phyloP scores from a whole-genome alignment of 2,888 invertebrate species.

The Entomobrya proxima region DNA sequence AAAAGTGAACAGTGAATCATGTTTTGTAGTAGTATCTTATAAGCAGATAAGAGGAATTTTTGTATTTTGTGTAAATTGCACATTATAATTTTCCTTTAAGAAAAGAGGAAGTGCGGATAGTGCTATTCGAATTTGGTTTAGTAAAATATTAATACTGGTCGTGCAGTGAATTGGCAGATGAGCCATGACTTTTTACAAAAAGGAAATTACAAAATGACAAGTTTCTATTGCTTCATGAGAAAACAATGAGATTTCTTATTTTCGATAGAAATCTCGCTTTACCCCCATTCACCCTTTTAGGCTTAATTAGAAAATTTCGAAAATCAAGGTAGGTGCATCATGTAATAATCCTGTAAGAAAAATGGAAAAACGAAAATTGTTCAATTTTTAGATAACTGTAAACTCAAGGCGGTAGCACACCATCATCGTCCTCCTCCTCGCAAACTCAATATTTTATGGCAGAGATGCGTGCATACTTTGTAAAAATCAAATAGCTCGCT shows the following conservation, averaged over 20 bases:
- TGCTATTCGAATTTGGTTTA: conserved; percentile 28
- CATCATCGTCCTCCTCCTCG: too few relatives aligned
- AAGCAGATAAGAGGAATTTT: not conserved
- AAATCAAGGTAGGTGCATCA: not conserved
- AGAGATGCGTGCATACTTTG: not conserved
- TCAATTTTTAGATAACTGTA: too few relatives aligned
- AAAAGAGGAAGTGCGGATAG: conserved; percentile 37
- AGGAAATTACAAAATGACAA: not conserved
- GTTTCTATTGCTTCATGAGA: not conserved
- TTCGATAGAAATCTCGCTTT: not conserved
- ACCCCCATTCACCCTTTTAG: not conserved
- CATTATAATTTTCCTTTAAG: not conserved
- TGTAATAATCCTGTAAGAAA: not conserved
- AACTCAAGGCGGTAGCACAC: too few relatives aligned
- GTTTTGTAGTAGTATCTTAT: too few relatives aligned
- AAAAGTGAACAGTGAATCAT: not conserved
- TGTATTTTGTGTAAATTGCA: not conserved
- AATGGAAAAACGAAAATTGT: too few relatives aligned
- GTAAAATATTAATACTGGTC: conserved; percentile 7
- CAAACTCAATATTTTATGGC: too few relatives aligned
- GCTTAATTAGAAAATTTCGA: not conserved
- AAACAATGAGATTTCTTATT: not conserved
- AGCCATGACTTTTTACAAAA: not conserved
- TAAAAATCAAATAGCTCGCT: not conserved
- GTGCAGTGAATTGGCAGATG: conserved; percentile 10